phyloP scores from a whole-genome alignment of 2,113 vertebrate species.

The Brachyistius frenatus region DNA sequence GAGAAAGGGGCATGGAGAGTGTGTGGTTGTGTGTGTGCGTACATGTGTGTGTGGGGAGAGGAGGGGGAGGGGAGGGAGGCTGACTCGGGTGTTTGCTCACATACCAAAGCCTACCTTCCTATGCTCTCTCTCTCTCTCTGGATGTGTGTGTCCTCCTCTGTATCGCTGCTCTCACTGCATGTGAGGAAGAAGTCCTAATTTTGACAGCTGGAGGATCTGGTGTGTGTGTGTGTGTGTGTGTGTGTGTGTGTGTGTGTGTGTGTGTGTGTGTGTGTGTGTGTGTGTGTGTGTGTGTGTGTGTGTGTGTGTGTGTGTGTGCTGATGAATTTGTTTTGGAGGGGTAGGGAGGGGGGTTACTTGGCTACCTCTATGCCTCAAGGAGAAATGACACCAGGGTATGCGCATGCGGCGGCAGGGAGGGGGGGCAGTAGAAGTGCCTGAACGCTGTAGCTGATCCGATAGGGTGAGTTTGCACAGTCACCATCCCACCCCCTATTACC shows the following conservation, averaged over 20 bases:
- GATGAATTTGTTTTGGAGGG: slow-evolving; percentile 1
- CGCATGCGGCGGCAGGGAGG: slow-evolving; percentile 55
- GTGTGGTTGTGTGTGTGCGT: slow-evolving; percentile 6
- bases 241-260: slow-evolving; percentile 22
- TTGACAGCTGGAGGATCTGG: slow-evolving; percentile 35
- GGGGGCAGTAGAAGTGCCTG: slow-evolving; percentile 43
- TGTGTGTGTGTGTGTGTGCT: slow-evolving; percentile 39
- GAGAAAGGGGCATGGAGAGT: slow-evolving; percentile 18
- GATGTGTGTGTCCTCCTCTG: slow-evolving; percentile 18
- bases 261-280: slow-evolving; percentile 10
- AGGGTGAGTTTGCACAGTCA: slow-evolving; percentile 68
- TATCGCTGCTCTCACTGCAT: slow-evolving; percentile 24
- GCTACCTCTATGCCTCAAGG: slow-evolving; percentile 68
- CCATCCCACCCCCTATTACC: slow-evolving; percentile 44
- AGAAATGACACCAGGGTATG: slow-evolving; percentile 76
- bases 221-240: slow-evolving; percentile 23
- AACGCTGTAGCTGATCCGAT: slow-evolving; percentile 55
- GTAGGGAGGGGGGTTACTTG: slow-evolving; percentile 45
- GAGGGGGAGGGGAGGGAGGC: slow-evolving; percentile 9
- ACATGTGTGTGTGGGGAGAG: not conserved
- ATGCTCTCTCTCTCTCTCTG: not conserved
- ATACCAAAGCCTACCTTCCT: slow-evolving; percentile 2
- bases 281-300: slow-evolving; percentile 3
- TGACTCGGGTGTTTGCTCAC: not conserved
- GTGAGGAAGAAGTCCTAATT: slow-evolving; percentile 15